A percentile compares a stretch with the other conserved stretches of the same genome.
Evolutionary conservation across 2,888 invertebrate species (phyloP).

Genomic region (Archips crataeganus): DNA sequence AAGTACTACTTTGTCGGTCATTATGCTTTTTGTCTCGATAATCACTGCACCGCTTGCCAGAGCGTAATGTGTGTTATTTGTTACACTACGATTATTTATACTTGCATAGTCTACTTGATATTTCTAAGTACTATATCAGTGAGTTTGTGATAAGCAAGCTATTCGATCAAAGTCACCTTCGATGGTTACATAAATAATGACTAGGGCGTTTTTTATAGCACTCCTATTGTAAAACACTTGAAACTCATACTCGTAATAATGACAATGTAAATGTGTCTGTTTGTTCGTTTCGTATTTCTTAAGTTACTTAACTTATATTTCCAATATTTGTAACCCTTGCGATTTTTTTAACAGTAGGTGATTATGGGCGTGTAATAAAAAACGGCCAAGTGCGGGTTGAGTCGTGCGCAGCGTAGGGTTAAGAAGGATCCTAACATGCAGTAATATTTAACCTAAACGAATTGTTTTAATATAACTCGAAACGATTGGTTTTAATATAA

Average conservation of each 20-base stretch:
- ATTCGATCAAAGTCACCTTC: constrained; percentile 10
- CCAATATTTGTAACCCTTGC: too few species aligned
- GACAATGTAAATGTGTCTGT: background rate
- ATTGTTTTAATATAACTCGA: too few species aligned
- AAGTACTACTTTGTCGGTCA: constrained; percentile 41
- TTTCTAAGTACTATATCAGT: constrained; percentile 1
- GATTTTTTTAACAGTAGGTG: too few species aligned
- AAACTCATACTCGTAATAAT: background rate
- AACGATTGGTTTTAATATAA: too few species aligned
- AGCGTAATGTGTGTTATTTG: background rate
- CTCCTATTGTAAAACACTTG: background rate
- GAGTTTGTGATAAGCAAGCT: background rate
- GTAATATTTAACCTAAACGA: too few species aligned
- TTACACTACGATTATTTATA: background rate
- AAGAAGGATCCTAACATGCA: too few species aligned
- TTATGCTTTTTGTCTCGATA: background rate
- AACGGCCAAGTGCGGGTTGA: too few species aligned
- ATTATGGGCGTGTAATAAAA: too few species aligned
- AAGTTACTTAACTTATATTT: too few species aligned
- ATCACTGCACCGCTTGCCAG: background rate
- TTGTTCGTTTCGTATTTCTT: background rate
- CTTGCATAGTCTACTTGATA: background rate
- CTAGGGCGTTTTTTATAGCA: background rate
- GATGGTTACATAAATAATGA: background rate
- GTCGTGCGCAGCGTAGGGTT: too few species aligned